Evolutionary conservation across 2,113 vertebrate genomes (phyloP), one percentile per base, ranked within the genome.

Genomic region (Campylomormyrus numenius): DNA sequence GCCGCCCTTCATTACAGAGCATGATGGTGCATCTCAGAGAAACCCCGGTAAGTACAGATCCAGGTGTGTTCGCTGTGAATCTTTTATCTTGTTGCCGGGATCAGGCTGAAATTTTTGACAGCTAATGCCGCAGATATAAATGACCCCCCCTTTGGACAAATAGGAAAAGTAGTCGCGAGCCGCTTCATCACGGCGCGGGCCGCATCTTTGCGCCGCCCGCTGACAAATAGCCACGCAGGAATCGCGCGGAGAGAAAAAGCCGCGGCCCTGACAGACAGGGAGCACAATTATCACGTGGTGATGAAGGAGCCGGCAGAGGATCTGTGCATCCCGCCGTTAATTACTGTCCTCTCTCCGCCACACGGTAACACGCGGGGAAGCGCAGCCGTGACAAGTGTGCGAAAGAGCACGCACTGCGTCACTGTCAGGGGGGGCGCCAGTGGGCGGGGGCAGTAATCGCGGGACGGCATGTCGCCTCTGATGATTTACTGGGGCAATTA

Each of bases 401-500:
- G 98, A 99, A 99, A 99, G 98, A 99, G 98, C 98, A 98, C 97
- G 97, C 97, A 98, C 97, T 99, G 98, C 98, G 99, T 99, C 99
- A 99, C 98, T 99, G 98, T 99, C 98, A 98, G 96, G 94, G 56
- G 49, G 35, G 87, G 87, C 35, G 77, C 42, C 19, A 10, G 39
- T 39, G 45, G 42, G 17, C 21, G 83, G 21, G n/a, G 17, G 49
- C 98, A 99, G 98, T 99, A 99, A 99, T 98, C 97, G 98, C 96
- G 97, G 95, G 95, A 97, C 97, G 94, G 94, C 94, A 93, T 94
- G 95, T 96, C 96, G 95, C 87, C 96, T 92, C 92, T 94, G 39
- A 96, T 99, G 98, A 99, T 99, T 99, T 99, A 99, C 98, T 96
- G 98, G 98, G 98, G 97, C 98, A 98, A 99, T 99, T 99, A 99